Conservation (phyloP, 2,888 invertebrate genomes). For the Calephelis perditalis region DNA sequence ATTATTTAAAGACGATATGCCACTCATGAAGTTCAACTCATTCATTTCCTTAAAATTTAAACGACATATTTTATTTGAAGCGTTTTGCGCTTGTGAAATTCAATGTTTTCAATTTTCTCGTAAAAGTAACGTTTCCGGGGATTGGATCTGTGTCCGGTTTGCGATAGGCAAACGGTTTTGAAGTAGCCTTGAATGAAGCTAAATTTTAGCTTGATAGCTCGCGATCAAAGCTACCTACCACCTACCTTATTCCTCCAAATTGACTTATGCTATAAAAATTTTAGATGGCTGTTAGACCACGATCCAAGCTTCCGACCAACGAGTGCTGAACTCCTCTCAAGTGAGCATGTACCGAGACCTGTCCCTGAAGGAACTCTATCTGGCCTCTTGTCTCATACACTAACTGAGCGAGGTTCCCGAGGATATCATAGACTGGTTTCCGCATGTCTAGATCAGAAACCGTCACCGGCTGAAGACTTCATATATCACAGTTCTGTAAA, state of each 20-base stretch:
- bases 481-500: constrained; percentile 82
- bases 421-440: constrained; percentile 50
- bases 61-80: too few species aligned
- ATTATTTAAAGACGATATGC: too few species aligned
- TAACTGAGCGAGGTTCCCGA: constrained; percentile 82
- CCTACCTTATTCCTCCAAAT: not conserved
- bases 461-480: constrained; percentile 84
- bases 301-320: constrained; percentile 91
- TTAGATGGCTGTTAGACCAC: constrained; percentile 87
- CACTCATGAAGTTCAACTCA: too few species aligned
- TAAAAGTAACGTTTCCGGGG: too few species aligned
- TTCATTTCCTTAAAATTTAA: too few species aligned
- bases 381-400: constrained; percentile 88
- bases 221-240: too few species aligned
- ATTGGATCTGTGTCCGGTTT: too few species aligned
- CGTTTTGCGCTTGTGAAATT: too few species aligned
- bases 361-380: constrained; percentile 92
- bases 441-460: constrained; percentile 68
- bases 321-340: constrained; percentile 89
- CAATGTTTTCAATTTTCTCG: too few species aligned
- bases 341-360: constrained; percentile 90
- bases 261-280: not conserved
- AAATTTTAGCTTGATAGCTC: too few species aligned
- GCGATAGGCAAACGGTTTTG: too few species aligned
- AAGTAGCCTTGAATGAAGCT: too few species aligned